phyloP scores from a whole-genome alignment of 2,797 vertebrate genomes.

The Phyllotis vaccarum region DNA sequence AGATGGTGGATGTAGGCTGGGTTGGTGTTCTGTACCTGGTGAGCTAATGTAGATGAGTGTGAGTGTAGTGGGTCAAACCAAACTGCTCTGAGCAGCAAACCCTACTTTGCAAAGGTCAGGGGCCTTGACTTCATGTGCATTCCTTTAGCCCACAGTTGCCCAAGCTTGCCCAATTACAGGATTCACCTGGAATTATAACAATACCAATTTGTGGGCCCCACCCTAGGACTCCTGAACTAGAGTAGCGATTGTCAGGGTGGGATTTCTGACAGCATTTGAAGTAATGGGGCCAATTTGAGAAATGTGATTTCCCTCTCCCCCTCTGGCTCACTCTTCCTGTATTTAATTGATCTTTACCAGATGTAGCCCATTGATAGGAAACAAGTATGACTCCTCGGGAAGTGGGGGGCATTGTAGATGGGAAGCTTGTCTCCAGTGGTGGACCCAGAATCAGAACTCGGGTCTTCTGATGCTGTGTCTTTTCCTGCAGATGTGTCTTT shows the following conservation, averaged over 20 bases:
- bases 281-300: background rate
- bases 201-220: background rate
- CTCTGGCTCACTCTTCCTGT: background rate
- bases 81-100: background rate
- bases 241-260: background rate
- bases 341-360: background rate
- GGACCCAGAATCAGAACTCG: slow-evolving; percentile 52
- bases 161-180: slow-evolving; percentile 11
- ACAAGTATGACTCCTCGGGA: background rate
- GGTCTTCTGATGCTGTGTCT: background rate
- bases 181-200: background rate
- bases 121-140: background rate
- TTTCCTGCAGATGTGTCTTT: background rate
- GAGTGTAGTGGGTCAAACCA: background rate
- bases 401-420: background rate
- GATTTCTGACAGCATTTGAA: background rate
- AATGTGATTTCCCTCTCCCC: too few relatives aligned
- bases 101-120: background rate
- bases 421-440: background rate
- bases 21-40: background rate
- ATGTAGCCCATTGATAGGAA: background rate
- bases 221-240: background rate
- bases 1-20: background rate
- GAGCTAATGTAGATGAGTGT: background rate
- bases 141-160: slow-evolving; percentile 38